Percentiles rank a stretch among this genome's conserved stretches.
Conservation (phyloP, 2,113 vertebrate species). For the Brevimyrus niger region DNA sequence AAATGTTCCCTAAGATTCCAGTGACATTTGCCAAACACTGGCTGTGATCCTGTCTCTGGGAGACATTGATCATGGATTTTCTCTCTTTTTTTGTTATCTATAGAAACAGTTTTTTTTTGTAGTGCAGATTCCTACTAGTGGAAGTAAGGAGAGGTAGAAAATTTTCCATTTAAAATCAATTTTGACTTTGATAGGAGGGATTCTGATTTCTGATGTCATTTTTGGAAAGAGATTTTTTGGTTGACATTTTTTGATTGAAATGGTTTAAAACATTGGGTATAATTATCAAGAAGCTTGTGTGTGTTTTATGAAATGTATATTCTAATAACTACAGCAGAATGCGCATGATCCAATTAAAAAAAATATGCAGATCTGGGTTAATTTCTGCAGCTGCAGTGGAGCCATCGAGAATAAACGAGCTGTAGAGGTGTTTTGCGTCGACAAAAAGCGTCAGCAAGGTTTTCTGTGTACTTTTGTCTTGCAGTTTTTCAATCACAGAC, state of each 20-base stretch:
- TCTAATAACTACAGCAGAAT: background rate
- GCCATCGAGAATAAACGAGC: conserved; percentile 3
- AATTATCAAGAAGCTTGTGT: background rate
- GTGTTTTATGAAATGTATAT: background rate
- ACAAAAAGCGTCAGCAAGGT: background rate
- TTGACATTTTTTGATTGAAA: background rate
- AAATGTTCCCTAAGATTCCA: background rate
- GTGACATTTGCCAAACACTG: background rate
- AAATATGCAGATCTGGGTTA: background rate
- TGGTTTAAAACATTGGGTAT: background rate
- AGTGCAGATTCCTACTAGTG: background rate
- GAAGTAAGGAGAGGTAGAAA: background rate
- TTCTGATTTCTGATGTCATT: background rate
- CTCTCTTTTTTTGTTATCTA: background rate
- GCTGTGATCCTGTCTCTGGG: background rate
- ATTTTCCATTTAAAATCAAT: background rate
- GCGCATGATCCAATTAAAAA: background rate
- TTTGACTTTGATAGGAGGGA: background rate
- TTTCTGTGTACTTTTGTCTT: background rate
- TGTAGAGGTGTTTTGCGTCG: background rate
- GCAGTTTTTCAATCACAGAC: background rate
- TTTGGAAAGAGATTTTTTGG: background rate
- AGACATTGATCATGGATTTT: background rate
- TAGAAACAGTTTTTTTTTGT: background rate
- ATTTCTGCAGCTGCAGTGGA: background rate